Evolutionary conservation across 2,797 vertebrate genomes (phyloP), one percentile per base, ranked within the genome.

Genomic region (Sebastiscus tertius): DNA sequence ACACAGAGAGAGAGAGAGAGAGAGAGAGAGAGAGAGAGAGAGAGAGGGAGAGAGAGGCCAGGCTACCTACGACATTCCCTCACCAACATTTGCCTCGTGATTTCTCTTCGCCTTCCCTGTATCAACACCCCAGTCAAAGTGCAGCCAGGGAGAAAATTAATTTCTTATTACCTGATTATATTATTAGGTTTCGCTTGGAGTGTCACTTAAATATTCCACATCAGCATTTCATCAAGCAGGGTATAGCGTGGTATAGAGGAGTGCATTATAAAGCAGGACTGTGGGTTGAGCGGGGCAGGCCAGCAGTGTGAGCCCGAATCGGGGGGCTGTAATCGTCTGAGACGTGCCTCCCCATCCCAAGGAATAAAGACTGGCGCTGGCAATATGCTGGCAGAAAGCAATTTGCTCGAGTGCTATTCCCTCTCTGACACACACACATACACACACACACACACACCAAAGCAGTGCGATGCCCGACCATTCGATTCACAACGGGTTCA

Each of bases 101-200:
- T 87, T 93, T 82, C 90, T 88, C 66, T 80, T 79, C 76, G 76
- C 49, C 75, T 81, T 80, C 75, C 84, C 80, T 86, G 92, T 93
- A 94, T 95, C 93, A 96, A 94, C 89, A 92, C 90, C 90, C 94
- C 88, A 95, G 89, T 93, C 91, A 96, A 95, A 93, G 94, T 93
- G 95, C 95, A 96, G 91, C 91, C 93, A 95, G 95, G 95, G 92
- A 93, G 95, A 96, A 96, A 96, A 95, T 95, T 89, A 94, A 96
- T 94, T 93, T 94, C 93, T 94, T 95, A 96, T 93, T 92, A 93
- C 88, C 93, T 88, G 92, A 95, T 95, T 94, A 95, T 93, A 90
- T 94, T 95, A 95, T 92, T 91, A 92, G 91, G 92, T 90, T 92
- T 92, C 46, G 80, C 92, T 89, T 88, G 81, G 87, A 87, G 88